Evolutionary conservation across 2,113 vertebrate genomes (phyloP).

Genomic region (Galeopterus variegatus): DNA sequence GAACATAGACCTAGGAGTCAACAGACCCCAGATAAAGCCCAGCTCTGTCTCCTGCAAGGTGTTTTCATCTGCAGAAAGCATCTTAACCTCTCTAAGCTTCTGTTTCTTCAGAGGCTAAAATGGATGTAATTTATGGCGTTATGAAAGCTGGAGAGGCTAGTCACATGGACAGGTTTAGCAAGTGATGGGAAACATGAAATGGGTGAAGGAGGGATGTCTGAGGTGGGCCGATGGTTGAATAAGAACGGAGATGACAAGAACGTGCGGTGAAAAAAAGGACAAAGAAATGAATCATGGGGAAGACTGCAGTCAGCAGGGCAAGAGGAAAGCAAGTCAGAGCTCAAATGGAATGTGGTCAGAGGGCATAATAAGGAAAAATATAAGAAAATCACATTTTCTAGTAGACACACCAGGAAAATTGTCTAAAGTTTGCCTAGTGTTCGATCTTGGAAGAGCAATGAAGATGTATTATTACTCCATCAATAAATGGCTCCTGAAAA

Average conservation of each 20-base stretch:
- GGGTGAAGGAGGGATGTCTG: background rate
- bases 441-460: background rate
- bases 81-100: background rate
- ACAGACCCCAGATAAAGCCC: background rate
- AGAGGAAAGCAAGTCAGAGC: constrained; percentile 4
- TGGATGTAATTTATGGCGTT: background rate
- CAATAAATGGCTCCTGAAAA: constrained; percentile 10
- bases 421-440: constrained; percentile 16
- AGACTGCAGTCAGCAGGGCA: background rate
- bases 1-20: background rate
- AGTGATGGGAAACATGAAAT: background rate
- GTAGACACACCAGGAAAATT: constrained; percentile 1
- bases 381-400: constrained; percentile 60
- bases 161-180: background rate
- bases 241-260: background rate
- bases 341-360: background rate
- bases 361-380: constrained; percentile 43
- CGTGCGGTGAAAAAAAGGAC: background rate
- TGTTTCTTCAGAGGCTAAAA: background rate
- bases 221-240: background rate
- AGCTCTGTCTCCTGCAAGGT: background rate
- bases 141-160: background rate
- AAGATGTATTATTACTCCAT: constrained; percentile 42
- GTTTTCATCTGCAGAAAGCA: constrained; percentile 15
- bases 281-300: background rate